Evolutionary conservation across 1,140 invertebrate species (phyloP), one percentile per base, ranked within the genome.

Genomic region (Asbolus verrucosus): DNA sequence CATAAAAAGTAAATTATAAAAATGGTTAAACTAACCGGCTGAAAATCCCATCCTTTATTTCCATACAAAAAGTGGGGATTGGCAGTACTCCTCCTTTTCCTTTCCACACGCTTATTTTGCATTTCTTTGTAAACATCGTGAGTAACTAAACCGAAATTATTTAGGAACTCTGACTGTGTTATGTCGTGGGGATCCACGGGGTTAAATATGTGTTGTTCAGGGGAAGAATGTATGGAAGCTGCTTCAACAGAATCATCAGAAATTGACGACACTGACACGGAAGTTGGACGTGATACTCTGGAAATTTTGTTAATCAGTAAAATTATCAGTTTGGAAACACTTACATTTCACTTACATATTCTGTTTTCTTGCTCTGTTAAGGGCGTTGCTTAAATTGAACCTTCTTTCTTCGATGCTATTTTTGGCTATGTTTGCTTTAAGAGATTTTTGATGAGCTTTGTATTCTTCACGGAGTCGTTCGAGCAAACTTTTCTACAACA

Each of bases 61-160:
- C 82, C 80, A 77, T 86, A 86, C 5, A 86, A 77, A 73, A 85
- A 86, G 33, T 86, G 84, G 5, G 84, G 83, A 77, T 85, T 86
- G 2, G 85, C 85, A 5, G 84, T 86, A 43, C 85, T 85, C 18
- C 85, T 78, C 13, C 85, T 78, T 70, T 86, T 86, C 31, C 85
- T 79, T 73, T 86, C 85, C 1, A 81, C 81, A 62, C 83, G 79
- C 54, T 81, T 83, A 36, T 84, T 85, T 67, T 85, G 84, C 61
- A 86, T 78, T 71, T 86, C 84, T 6, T 76, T 74, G 54, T 77
- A 82, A 3, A 78, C 79, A 4, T 78, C 79, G 1, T 78, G 81
- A 6, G 84, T 85, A 18, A 82, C 82, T 19, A 86, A 76, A 15
- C 81, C 81, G 36, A 85, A 82, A 60, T 75, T 74, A 27, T 60